Evolutionary conservation across 2,113 vertebrate species (phyloP).

Genomic region (Recurvirostra avosetta): DNA sequence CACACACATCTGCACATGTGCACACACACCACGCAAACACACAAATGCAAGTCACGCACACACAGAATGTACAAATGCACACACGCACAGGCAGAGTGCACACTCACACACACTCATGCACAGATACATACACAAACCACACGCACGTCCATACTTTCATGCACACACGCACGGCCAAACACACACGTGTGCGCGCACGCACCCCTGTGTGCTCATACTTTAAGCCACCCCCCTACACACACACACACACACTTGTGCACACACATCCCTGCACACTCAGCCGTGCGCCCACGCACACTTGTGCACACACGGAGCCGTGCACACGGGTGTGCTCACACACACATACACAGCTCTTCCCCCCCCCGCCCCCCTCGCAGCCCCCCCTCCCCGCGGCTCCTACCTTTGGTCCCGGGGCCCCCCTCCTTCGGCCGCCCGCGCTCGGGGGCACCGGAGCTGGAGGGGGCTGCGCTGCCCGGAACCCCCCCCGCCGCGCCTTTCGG

Average conservation of each 20-base stretch:
- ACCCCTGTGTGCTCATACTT: not conserved
- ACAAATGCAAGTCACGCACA: not conserved
- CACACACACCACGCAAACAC: not conserved
- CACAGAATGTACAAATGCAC: not conserved
- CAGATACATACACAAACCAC: too few species aligned
- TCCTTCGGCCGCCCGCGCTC: not conserved
- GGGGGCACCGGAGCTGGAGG: not conserved
- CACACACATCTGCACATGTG: not conserved
- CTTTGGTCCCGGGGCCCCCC: not conserved
- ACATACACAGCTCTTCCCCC: not conserved
- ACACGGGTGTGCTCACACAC: not conserved
- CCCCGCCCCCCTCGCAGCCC: not conserved
- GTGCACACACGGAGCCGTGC: not conserved
- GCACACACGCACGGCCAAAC: too few species aligned
- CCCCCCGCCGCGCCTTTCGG: too few species aligned
- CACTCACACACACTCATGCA: not conserved
- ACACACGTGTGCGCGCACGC: too few species aligned
- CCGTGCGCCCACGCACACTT: too few species aligned
- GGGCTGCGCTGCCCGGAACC: not conserved
- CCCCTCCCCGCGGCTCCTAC: not conserved
- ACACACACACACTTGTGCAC: too few species aligned
- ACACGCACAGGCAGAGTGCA: too few species aligned
- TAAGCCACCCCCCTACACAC: too few species aligned
- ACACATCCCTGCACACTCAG: not conserved
- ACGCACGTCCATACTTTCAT: fast-evolving